Percentiles rank a stretch among this genome's conserved stretches.
phyloP scores from a whole-genome alignment of 2,888 invertebrate genomes.

The Eudemis profundana region DNA sequence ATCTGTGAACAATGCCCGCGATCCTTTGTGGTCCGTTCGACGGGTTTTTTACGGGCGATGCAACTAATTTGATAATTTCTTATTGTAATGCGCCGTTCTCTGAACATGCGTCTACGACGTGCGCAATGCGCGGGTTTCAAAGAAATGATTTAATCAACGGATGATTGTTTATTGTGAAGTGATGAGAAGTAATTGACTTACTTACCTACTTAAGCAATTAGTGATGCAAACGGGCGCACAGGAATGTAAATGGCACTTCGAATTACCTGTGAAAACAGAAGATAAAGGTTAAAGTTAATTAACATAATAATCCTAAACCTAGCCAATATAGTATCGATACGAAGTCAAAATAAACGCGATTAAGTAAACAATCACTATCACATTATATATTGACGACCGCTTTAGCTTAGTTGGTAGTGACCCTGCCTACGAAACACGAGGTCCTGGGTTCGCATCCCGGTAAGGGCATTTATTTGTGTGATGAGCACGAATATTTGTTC shows the following conservation, averaged over 20 bases:
- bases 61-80: slow-evolving; percentile 83
- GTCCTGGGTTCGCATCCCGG: too few relatives aligned
- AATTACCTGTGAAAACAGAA: slow-evolving; percentile 40
- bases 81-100: slow-evolving; percentile 65
- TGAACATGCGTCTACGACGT: slow-evolving; percentile 48
- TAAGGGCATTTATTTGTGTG: too few relatives aligned
- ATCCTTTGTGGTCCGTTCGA: slow-evolving; percentile 70
- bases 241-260: slow-evolving; percentile 3
- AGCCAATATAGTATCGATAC: too few relatives aligned
- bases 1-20: slow-evolving; percentile 84
- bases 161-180: slow-evolving; percentile 46
- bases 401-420: too few relatives aligned
- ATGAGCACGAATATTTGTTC: too few relatives aligned
- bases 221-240: slow-evolving; percentile 21
- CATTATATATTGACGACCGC: too few relatives aligned
- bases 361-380: too few relatives aligned
- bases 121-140: slow-evolving; percentile 47
- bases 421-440: too few relatives aligned
- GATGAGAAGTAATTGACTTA: slow-evolving; percentile 42
- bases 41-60: slow-evolving; percentile 69
- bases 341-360: too few relatives aligned
- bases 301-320: too few relatives aligned
- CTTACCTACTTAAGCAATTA: slow-evolving; percentile 36
- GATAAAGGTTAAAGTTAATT: slow-evolving; percentile 14
- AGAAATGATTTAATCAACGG: slow-evolving; percentile 56